Evolutionary conservation across 2,888 invertebrate genomes (phyloP), one percentile per base, ranked within the genome.

Genomic region (Galerucella pusilla): DNA sequence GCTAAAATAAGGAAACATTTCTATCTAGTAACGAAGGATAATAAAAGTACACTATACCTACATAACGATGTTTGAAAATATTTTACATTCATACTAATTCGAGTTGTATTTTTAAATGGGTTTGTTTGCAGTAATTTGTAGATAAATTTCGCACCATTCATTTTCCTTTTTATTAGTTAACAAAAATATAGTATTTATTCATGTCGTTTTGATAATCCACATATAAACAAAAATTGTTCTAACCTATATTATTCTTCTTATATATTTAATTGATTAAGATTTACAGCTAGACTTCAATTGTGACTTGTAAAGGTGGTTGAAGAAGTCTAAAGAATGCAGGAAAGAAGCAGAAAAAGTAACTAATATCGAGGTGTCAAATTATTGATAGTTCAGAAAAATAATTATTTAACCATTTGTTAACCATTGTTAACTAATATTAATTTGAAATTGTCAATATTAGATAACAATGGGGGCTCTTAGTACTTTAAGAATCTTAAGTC

Each of bases 1-100:
- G 84, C 93, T 93, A 83, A 71, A 89, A 89, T 78, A 67, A 42
- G 65, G 61, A 69, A 52, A 70, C 49, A 65, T 73, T 42, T 61
- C 45, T 68, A 10, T 6, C 49, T n/a, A 52, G 63, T 35, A 25
- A 45, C 64, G 52, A 45, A 25, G 14, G 2, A 65, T 12, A 12
- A 20, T 73, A 25, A 59, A 72, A 65, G 9, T 54, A n/a, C 57
- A 64, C 10, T 60, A 52, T 46, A 73, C 76, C 78, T 78, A 80
- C 81, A 70, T n/a, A 71, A 63, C 60, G 77, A 76, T 49, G 73
- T 78, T 67, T 76, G 80, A 69, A 81, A 74, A 69, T 73, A 52
- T 73, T 59, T 75, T 12, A 68, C 16, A 20, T 42, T 65, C 46
- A 28, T 49, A 45, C 2, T 11, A 57, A 45, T 68, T 70, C 59